Evolutionary conservation across 1,140 invertebrate genomes (phyloP), one percentile per base, ranked within the genome.

Genomic region (Homalodisca vitripennis): DNA sequence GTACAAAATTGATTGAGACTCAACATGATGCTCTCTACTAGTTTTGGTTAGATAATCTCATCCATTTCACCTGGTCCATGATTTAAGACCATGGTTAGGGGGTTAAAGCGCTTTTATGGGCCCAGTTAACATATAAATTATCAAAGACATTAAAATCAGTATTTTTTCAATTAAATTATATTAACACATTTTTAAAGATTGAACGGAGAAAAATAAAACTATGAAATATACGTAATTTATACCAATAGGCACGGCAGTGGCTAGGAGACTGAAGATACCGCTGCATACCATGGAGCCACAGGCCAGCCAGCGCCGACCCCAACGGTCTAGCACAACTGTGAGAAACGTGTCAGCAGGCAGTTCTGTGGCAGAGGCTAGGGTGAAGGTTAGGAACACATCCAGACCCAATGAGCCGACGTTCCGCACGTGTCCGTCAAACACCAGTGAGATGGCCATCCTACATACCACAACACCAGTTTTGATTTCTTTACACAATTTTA

Each of bases 391-490:
- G 76, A 94, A 95, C 1, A 94, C 84, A 73, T 93, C 87, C 70
- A 93, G 78, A 0, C 89, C 91, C 6, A 94, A 80, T 34, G 91
- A 89, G 22, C 90, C 89, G 0, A 93, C 91, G 73, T 93, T 93
- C 75, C 92, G 82, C 1, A 93, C 92, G 76, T 94, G 92, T 1
- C 92, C 92, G 74, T 94, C 92, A 75, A 94, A 95, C 0, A 93
- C 88, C 77, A 95, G 76, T 0, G 91, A 93, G 67, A 95, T 90
- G 13, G 87, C 84, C 89, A 95, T 93, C 86, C 86, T 87, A 70
- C 13, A 70, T 67, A 29, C 27, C 30, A 64, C 30, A 62, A 27
- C 6, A 10, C 51, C 6, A n/a, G n/a, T n/a, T n/a, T n/a, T n/a
- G n/a, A n/a, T n/a, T n/a, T n/a, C n/a, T n/a, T n/a, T n/a, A n/a